Conservation (phyloP, 2,113 vertebrate species). For the Pterocles gutturalis region DNA sequence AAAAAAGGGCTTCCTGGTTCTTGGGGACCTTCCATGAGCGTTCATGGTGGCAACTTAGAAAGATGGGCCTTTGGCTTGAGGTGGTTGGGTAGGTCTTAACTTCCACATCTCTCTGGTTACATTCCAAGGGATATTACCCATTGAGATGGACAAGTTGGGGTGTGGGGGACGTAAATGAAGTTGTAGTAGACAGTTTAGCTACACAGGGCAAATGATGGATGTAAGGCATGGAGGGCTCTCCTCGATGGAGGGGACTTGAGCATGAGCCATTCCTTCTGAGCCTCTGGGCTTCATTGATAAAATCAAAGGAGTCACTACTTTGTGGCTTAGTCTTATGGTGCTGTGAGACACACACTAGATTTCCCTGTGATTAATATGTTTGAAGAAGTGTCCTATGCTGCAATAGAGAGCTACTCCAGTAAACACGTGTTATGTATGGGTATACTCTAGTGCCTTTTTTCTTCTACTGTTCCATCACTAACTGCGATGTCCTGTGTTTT, state of each 20-base stretch:
- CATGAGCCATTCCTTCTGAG: not conserved
- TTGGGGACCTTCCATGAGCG: not conserved
- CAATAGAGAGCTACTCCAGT: not conserved
- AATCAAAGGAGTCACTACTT: not conserved
- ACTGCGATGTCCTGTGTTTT: not conserved
- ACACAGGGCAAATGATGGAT: not conserved
- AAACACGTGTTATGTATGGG: not conserved
- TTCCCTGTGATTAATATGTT: not conserved
- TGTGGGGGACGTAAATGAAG: not conserved
- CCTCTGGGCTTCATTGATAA: not conserved
- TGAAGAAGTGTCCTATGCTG: not conserved
- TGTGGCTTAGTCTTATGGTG: not conserved
- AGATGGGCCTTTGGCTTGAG: not conserved
- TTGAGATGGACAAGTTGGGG: not conserved
- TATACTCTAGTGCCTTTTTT: not conserved
- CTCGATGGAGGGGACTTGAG: not conserved
- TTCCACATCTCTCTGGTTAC: not conserved
- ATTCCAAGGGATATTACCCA: not conserved
- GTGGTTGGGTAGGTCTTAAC: not conserved
- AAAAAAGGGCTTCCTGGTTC: not conserved
- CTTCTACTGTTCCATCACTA: not conserved
- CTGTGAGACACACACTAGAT: fast-evolving
- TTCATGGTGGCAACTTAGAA: not conserved
- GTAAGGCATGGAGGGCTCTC: not conserved
- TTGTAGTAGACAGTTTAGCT: not conserved